phyloP scores from a whole-genome alignment of 2,113 vertebrate genomes.

The Gavia stellata region DNA sequence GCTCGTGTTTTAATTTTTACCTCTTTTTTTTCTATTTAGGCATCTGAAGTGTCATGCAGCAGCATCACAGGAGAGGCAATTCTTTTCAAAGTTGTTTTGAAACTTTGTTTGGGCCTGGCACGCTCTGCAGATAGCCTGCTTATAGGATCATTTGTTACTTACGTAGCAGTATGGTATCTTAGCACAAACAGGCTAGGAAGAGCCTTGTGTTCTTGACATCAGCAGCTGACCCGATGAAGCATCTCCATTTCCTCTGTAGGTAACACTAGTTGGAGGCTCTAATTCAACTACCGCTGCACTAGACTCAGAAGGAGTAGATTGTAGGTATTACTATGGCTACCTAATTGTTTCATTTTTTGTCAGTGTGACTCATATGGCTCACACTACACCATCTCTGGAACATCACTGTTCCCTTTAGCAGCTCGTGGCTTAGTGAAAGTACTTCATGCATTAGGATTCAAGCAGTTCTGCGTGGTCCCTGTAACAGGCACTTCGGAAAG shows the following conservation, averaged over 20 bases:
- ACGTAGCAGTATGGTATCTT: background rate
- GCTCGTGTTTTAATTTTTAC: background rate
- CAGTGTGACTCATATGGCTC: fast-evolving
- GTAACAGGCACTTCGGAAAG: background rate
- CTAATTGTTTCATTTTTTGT: background rate
- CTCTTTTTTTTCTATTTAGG: background rate
- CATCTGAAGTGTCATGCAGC: background rate
- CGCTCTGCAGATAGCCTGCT: background rate
- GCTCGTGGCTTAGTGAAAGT: background rate
- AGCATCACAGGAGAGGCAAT: background rate
- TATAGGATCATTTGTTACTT: background rate
- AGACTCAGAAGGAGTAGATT: background rate
- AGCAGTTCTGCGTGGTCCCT: background rate
- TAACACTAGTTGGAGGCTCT: background rate
- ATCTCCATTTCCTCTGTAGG: background rate
- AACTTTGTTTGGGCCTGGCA: background rate
- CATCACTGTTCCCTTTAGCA: background rate
- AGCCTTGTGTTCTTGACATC: background rate
- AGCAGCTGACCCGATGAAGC: background rate
- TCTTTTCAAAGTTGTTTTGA: background rate
- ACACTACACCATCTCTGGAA: background rate
- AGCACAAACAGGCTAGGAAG: background rate
- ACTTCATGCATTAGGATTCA: background rate
- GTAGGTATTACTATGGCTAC: background rate
- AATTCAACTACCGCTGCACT: background rate